phyloP scores from a whole-genome alignment of 37 sponge, comb jelly and placozoan genomes.

The Axinella damicornis region DNA sequence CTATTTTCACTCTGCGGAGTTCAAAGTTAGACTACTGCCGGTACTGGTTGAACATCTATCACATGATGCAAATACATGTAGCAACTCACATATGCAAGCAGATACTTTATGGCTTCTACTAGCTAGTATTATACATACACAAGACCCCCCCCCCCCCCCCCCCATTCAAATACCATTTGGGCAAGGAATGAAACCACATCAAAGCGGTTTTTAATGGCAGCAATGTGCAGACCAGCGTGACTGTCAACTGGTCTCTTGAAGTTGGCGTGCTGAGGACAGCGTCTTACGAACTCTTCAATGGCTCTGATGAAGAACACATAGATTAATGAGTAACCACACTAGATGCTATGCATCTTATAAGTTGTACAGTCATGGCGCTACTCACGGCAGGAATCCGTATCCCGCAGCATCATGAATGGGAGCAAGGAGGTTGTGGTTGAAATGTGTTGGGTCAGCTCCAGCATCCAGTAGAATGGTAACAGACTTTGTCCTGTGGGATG shows the following conservation, averaged over 20 bases:
- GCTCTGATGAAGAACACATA: background rate
- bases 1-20: too few species aligned
- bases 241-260: slow-evolving; percentile 10
- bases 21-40: too few species aligned
- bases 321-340: too few species aligned
- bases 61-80: too few species aligned
- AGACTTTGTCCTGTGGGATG: background rate
- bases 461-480: slow-evolving; percentile 45
- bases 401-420: slow-evolving; percentile 53
- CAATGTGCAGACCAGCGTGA: slow-evolving; percentile 13
- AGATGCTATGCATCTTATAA: too few species aligned
- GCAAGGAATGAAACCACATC: slow-evolving; percentile 4
- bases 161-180: background rate
- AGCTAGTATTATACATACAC: too few species aligned
- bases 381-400: slow-evolving; percentile 31
- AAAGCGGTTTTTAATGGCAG: background rate
- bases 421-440: slow-evolving; percentile 29
- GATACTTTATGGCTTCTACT: too few species aligned
- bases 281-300: slow-evolving; percentile 1
- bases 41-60: too few species aligned
- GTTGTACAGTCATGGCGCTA: background rate
- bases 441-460: slow-evolving; percentile 40
- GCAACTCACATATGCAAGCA: too few species aligned
- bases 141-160: too few species aligned
- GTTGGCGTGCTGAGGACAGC: slow-evolving; percentile 4